Base-by-base conservation (phyloP, 1,140 invertebrate species). In the Calosoma granatense region DNA sequence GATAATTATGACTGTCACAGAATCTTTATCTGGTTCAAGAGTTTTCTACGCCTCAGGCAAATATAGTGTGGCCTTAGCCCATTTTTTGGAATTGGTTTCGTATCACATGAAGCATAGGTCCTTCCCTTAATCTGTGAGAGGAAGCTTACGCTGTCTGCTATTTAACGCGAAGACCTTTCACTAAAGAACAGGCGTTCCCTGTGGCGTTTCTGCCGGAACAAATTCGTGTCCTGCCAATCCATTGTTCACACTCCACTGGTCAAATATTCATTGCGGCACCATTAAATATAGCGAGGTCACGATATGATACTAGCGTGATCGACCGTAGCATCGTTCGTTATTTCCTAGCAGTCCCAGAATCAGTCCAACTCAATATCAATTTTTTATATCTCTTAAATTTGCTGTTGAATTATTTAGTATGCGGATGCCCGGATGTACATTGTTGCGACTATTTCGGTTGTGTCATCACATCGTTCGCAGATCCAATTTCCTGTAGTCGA, bases 91-190 rank as follows among this genome's bases (percentile, higher is more conserved):
- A 9, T 36, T 36, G 26, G 6, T n/a, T 36, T 6, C 6, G 6
- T 36, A n/a, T 9, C n/a, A 36, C 26, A 36, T 9, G n/a, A 36
- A 36, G 26, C 6, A 36, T 9, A 36, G 26, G n/a, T 6, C n/a
- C 26, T 51, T 2, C 19, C 22, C 20, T 22, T 51, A n/a, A n/a
- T 43, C 43, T 41, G 39, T 39, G 39, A 14, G 14, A 56, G 26
- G 55, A 43, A 56, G 47, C 20, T 51, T 12, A 51, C 19, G 26
- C 2, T 22, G 51, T 53, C 51, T 56, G 47, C 14, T 43, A 56
- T 39, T 41, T 23, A 56, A 53, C n/a, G 56, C 41, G 21, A 41
- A 41, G 11, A 51, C 51, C 15, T 39, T 22, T 56, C 56, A 23
- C 9, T 15, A 6, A 47, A 47, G 41, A 6, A 17, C 17, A 17